Percentiles rank a stretch among this genome's conserved stretches.
phyloP scores from a whole-genome alignment of 2,888 invertebrate genomes.

The Patella depressa region DNA sequence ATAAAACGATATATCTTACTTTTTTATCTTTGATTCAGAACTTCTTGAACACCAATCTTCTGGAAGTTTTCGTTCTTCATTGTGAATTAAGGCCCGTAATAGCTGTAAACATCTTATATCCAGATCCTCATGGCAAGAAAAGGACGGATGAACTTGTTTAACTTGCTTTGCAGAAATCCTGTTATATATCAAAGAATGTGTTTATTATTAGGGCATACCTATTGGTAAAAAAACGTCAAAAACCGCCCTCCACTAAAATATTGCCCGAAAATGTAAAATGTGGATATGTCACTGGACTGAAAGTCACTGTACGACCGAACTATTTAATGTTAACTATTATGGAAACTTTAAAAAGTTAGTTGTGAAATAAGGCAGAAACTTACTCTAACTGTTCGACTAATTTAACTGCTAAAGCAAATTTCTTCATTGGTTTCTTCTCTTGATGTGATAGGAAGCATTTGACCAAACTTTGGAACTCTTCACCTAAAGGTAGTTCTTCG shows the following conservation, averaged over 20 bases:
- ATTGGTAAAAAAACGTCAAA: too few species aligned
- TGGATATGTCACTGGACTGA: too few species aligned
- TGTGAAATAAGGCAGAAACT: constrained; percentile 29
- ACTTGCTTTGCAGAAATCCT: constrained; percentile 59
- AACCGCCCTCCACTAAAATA: too few species aligned
- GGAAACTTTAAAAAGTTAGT: too few species aligned
- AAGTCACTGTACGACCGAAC: too few species aligned
- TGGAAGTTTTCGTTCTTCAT: constrained; percentile 68
- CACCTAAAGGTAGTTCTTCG: constrained; percentile 68
- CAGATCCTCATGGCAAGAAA: constrained; percentile 59
- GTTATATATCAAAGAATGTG: background rate
- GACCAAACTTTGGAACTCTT: constrained; percentile 68
- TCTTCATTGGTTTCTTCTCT: constrained; percentile 62
- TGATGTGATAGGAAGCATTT: constrained; percentile 58
- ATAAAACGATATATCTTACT: constrained; percentile 37
- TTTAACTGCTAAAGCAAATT: constrained; percentile 55
- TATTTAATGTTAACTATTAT: too few species aligned
- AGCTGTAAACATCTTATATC: constrained; percentile 70
- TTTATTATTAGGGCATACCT: too few species aligned
- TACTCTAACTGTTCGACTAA: constrained; percentile 67
- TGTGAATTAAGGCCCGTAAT: constrained; percentile 67
- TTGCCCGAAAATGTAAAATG: too few species aligned
- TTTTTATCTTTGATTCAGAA: constrained; percentile 58
- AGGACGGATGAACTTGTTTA: constrained; percentile 39
- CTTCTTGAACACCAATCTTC: constrained; percentile 63